phyloP scores from a whole-genome alignment of 2,797 vertebrate genomes.

The Tenualosa thibaudeaui region DNA sequence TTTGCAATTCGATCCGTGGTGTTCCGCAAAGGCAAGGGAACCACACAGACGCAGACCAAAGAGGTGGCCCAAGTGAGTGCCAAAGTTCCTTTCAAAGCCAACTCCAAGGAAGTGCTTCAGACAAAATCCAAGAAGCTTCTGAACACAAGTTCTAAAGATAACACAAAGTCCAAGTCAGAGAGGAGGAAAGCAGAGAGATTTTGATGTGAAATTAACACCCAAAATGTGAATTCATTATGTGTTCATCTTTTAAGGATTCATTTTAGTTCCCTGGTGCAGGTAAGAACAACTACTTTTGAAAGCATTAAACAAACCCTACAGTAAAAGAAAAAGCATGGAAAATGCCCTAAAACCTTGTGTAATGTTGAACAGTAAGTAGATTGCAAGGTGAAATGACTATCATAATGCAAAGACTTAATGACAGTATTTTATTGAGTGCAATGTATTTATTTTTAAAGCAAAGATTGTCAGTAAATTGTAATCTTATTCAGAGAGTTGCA shows the following conservation, averaged over 20 bases:
- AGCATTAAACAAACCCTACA: not conserved
- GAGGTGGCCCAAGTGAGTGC: not conserved
- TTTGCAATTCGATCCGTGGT: not conserved
- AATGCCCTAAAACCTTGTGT: not conserved
- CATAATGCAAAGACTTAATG: not conserved
- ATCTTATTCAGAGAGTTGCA: not conserved
- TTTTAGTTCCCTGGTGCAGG: not conserved
- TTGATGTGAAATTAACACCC: not conserved
- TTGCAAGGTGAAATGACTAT: not conserved
- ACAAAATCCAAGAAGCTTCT: not conserved
- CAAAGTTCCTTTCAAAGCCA: not conserved
- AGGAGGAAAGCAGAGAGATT: constrained; percentile 30
- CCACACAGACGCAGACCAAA: not conserved
- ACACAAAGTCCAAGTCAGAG: not conserved
- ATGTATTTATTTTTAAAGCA: not conserved
- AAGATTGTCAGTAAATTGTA: not conserved
- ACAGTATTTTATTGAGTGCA: no score
- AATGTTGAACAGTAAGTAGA: not conserved
- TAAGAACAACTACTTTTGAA: not conserved
- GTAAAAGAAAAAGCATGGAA: not conserved
- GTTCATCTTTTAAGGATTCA: not conserved
- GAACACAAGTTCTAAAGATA: constrained; percentile 13
- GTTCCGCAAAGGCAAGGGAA: not conserved
- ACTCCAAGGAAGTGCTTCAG: not conserved
- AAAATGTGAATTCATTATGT: not conserved